Conservation (phyloP, 2,797 vertebrate genomes). For the Rousettus madagascariensis region DNA sequence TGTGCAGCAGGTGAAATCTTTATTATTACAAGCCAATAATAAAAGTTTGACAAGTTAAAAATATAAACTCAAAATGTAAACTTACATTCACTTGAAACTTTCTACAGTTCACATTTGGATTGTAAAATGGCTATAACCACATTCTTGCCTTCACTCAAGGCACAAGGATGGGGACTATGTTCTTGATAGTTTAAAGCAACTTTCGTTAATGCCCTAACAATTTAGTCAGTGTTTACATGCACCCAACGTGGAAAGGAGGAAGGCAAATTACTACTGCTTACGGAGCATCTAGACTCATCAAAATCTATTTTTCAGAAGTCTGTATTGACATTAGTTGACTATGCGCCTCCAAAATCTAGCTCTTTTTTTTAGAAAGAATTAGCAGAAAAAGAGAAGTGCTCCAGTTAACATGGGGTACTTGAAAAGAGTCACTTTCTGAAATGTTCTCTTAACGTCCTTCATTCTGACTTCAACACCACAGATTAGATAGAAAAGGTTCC, state of each 20-base stretch:
- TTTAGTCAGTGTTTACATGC: background rate
- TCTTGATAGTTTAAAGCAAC: background rate
- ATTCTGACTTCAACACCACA: background rate
- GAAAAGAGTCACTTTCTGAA: background rate
- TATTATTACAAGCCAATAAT: slow-evolving; percentile 68
- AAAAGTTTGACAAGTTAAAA: slow-evolving; percentile 67
- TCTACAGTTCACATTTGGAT: slow-evolving; percentile 53
- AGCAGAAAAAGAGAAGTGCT: background rate
- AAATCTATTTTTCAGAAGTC: background rate
- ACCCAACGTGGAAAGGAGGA: background rate
- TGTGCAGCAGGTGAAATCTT: slow-evolving; percentile 70
- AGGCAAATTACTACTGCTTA: background rate
- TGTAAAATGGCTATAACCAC: slow-evolving; percentile 55
- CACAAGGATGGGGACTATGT: background rate
- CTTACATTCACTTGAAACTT: slow-evolving; percentile 57
- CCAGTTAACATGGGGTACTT: background rate
- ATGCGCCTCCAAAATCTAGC: background rate
- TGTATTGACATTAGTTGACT: background rate
- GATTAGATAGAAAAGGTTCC: background rate
- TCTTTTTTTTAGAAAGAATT: background rate
- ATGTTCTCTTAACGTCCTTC: background rate
- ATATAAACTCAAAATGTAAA: slow-evolving; percentile 68
- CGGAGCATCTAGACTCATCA: background rate
- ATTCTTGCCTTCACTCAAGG: slow-evolving; percentile 49
- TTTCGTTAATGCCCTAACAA: background rate